A percentile compares a stretch with the other conserved stretches of the same genome.
phyloP scores from a whole-genome alignment of 2,113 vertebrate species.

The Menura novaehollandiae region DNA sequence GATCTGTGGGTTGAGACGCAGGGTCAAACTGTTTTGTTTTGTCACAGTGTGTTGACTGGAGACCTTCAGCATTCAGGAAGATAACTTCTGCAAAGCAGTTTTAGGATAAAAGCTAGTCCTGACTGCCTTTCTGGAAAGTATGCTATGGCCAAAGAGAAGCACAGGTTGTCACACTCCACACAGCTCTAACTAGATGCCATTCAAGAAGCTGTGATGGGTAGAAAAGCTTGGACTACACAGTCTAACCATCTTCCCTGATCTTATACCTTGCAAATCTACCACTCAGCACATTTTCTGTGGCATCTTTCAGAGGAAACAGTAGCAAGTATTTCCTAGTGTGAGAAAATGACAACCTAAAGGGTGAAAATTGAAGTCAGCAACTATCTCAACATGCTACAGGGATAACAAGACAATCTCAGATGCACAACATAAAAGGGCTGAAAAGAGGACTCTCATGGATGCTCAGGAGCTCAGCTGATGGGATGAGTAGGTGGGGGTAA shows the following conservation, averaged over 20 bases:
- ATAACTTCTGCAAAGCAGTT: neutral
- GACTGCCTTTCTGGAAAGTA: neutral
- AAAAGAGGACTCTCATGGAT: neutral
- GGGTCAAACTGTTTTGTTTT: neutral
- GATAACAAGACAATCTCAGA: neutral
- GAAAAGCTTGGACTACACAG: neutral
- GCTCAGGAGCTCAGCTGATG: neutral
- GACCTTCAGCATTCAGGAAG: neutral
- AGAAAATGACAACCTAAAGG: slow-evolving; percentile 20
- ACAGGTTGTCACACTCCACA: neutral
- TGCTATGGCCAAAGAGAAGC: neutral
- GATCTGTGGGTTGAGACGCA: neutral
- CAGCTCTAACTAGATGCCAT: neutral
- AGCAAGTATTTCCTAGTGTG: neutral
- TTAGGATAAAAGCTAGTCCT: neutral
- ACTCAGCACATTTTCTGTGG: neutral
- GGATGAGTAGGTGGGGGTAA: neutral
- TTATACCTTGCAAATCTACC: neutral
- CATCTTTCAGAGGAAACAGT: neutral
- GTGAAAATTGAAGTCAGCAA: slow-evolving; percentile 15
- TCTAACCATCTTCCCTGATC: neutral
- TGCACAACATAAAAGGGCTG: neutral
- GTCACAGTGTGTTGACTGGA: neutral
- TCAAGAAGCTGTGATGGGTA: neutral
- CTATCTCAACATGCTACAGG: neutral